A percentile compares a stretch with the other conserved stretches of the same genome.
Conservation (phyloP, 2,888 invertebrate species). For the Halocaridina rubra region DNA sequence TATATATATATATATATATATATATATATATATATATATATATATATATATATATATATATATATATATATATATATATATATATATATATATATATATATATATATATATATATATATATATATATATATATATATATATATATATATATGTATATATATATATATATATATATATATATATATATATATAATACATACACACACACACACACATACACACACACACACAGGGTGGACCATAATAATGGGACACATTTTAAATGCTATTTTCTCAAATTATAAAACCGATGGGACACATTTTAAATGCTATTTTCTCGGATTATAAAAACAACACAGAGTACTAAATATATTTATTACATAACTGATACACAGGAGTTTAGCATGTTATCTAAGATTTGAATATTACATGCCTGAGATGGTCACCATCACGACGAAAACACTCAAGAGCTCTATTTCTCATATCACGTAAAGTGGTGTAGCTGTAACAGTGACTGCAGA, state of each 20-base stretch:
- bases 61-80: background rate
- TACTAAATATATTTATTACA: too few species aligned
- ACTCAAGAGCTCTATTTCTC: too few species aligned
- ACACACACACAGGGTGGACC: background rate
- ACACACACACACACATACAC: background rate
- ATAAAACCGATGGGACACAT: too few species aligned
- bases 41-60: background rate
- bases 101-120: slow-evolving; percentile 11
- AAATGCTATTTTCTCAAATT: too few species aligned
- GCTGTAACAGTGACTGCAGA: too few species aligned
- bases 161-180: background rate
- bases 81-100: slow-evolving; percentile 7
- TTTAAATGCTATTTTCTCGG: too few species aligned
- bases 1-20: slow-evolving; percentile 9
- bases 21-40: slow-evolving; percentile 15
- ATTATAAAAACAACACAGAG: too few species aligned
- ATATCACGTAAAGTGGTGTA: too few species aligned
- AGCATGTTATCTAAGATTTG: too few species aligned
- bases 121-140: slow-evolving; percentile 2
- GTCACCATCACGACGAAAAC: too few species aligned
- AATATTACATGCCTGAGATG: too few species aligned
- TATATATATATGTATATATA: background rate
- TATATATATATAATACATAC: background rate
- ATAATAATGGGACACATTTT: background rate
- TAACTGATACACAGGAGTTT: too few species aligned